Evolutionary conservation across 2,888 invertebrate species (phyloP).

Genomic region (Megaustenia siamemsis): DNA sequence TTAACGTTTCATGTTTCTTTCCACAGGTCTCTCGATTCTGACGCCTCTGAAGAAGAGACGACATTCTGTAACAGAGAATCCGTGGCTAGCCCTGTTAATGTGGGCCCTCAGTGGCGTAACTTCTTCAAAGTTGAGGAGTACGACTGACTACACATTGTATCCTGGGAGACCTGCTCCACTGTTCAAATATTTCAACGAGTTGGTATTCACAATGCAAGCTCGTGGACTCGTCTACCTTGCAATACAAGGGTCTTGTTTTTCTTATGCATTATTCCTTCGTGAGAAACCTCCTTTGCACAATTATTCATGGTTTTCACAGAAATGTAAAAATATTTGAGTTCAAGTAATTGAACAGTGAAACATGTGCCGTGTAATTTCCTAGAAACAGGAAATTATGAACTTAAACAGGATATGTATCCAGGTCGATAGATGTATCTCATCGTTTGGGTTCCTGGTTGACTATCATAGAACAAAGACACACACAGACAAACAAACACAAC

Average conservation of each 20-base stretch:
- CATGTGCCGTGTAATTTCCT: no score
- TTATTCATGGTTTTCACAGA: background rate
- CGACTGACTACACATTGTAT: background rate
- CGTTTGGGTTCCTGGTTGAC: no score
- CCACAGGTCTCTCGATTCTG: conserved; percentile 49
- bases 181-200: background rate
- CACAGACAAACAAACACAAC: no score
- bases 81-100: conserved; percentile 49
- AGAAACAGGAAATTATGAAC: no score
- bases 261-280: background rate
- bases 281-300: background rate
- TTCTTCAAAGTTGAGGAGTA: conserved; percentile 58
- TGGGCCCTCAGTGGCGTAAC: conserved; percentile 57
- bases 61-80: conserved; percentile 51
- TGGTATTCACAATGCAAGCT: background rate
- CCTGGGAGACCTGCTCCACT: background rate
- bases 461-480: no score
- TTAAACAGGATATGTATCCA: no score
- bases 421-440: no score
- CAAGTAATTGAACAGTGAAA: no score
- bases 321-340: no score
- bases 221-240: background rate
- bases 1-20: background rate
- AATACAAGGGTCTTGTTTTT: background rate
- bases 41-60: conserved; percentile 49